These are phyloP conservation scores for Pao palembangensis DNA, from an alignment of 2,113 vertebrate species.

Conservation along the genomic window DNA sequence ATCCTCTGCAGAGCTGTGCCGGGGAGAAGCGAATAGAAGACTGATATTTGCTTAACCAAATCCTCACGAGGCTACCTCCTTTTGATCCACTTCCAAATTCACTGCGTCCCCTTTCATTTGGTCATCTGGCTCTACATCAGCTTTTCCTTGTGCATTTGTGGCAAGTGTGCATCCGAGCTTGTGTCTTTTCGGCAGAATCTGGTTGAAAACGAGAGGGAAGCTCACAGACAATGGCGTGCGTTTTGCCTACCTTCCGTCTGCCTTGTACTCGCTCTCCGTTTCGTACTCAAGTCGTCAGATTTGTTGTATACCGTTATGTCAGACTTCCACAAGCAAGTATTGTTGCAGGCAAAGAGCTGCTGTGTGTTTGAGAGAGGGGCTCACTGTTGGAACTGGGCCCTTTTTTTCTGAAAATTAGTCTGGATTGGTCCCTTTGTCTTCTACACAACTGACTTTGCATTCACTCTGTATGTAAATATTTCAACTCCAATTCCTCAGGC, in stretches of 20 bases:
- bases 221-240: conserved; percentile 33
- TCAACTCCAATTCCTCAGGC: too few species aligned
- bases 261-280: too few species aligned
- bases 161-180: not conserved
- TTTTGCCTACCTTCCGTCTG: conserved; percentile 11
- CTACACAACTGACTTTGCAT: conserved; percentile 6
- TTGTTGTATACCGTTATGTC: too few species aligned
- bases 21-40: conserved; percentile 41
- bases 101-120: too few species aligned
- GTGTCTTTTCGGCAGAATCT: conserved; percentile 1
- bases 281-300: too few species aligned
- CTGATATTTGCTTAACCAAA: conserved; percentile 70
- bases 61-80: conserved; percentile 43
- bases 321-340: too few species aligned
- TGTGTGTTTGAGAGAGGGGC: too few species aligned
- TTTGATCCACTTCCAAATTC: conserved; percentile 56
- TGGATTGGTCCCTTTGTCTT: conserved; percentile 41
- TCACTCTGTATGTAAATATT: too few species aligned
- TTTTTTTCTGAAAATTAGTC: conserved; percentile 36
- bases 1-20: conserved; percentile 59
- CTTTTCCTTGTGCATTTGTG: not conserved
- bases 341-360: too few species aligned
- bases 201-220: conserved; percentile 30
- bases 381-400: conserved; percentile 34
- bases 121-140: too few species aligned